Evolutionary conservation across 2,888 invertebrate genomes (phyloP).

Genomic region (Heliconius ismenius): DNA sequence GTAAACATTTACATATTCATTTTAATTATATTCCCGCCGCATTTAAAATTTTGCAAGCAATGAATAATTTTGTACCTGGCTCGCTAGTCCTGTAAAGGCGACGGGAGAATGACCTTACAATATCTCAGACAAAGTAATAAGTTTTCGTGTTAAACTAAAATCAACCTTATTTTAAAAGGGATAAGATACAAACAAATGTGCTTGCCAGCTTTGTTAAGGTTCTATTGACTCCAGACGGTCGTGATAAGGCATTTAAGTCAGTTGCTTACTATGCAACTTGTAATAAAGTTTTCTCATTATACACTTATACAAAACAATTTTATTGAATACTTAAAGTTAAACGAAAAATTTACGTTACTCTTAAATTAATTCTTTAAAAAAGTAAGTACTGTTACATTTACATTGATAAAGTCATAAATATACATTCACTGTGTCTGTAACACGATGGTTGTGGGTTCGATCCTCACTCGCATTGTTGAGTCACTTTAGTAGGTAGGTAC

Average conservation of each 20-base stretch:
- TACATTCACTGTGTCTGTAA: background rate
- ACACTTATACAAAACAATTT: conserved; percentile 14
- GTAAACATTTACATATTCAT: conserved; percentile 13
- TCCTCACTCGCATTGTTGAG: background rate
- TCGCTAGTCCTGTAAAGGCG: conserved; percentile 42
- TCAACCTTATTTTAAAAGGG: conserved; percentile 22
- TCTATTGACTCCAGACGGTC: conserved; percentile 45
- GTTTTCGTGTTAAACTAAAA: conserved; percentile 28
- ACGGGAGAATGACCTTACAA: conserved; percentile 52
- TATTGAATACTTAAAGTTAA: conserved; percentile 22
- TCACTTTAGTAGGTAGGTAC: background rate
- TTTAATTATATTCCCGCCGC: conserved; percentile 26
- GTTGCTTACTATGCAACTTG: conserved; percentile 44
- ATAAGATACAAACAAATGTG: conserved; percentile 43
- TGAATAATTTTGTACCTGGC: conserved; percentile 45
- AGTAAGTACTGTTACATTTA: background rate
- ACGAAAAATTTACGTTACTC: background rate
- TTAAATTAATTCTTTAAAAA: background rate
- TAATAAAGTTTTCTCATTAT: conserved; percentile 43
- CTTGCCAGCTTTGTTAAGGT: conserved; percentile 41
- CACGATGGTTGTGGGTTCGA: background rate
- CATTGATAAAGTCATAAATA: background rate
- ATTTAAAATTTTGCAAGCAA: conserved; percentile 36
- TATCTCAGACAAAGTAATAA: conserved; percentile 35
- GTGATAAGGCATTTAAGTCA: conserved; percentile 49